phyloP scores from a whole-genome alignment of 2,888 invertebrate species.

The Teinopalpus imperialis region DNA sequence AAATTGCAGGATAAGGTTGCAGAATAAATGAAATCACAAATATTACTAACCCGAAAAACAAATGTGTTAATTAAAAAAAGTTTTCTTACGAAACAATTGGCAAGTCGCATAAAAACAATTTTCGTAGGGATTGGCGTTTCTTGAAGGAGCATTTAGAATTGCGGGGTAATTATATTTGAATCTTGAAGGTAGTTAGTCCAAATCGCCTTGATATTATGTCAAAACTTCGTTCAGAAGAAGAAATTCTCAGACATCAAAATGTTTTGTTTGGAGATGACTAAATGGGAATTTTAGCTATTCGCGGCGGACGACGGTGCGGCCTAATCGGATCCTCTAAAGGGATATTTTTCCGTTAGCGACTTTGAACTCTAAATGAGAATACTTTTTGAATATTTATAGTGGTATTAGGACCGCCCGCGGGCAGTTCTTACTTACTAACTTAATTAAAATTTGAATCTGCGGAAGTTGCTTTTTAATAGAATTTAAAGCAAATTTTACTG shows the following conservation, averaged over 20 bases:
- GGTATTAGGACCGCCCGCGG: slow-evolving; percentile 15
- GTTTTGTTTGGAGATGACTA: slow-evolving; percentile 26
- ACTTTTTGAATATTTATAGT: slow-evolving; percentile 18
- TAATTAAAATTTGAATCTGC: no score
- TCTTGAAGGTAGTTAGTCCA: slow-evolving; percentile 8
- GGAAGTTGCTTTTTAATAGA: no score
- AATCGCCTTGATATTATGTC: slow-evolving; percentile 24
- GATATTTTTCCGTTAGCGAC: slow-evolving; percentile 11
- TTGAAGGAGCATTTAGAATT: slow-evolving; percentile 4
- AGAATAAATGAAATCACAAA: no score
- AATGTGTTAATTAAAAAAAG: no score
- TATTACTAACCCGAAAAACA: no score
- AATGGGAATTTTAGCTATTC: slow-evolving; percentile 26
- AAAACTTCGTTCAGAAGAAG: slow-evolving; percentile 24
- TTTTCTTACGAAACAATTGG: neutral
- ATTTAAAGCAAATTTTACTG: no score
- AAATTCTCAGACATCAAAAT: slow-evolving; percentile 24
- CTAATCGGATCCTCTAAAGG: slow-evolving; percentile 11
- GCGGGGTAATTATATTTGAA: slow-evolving; percentile 20
- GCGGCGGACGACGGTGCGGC: slow-evolving; percentile 15
- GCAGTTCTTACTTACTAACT: slow-evolving; percentile 9
- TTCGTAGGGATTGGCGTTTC: neutral
- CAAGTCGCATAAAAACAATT: neutral
- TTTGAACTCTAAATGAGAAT: slow-evolving; percentile 23
- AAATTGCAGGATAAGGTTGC: no score